phyloP scores from a whole-genome alignment of 2,797 vertebrate species.

The Muscicapa comitata region DNA sequence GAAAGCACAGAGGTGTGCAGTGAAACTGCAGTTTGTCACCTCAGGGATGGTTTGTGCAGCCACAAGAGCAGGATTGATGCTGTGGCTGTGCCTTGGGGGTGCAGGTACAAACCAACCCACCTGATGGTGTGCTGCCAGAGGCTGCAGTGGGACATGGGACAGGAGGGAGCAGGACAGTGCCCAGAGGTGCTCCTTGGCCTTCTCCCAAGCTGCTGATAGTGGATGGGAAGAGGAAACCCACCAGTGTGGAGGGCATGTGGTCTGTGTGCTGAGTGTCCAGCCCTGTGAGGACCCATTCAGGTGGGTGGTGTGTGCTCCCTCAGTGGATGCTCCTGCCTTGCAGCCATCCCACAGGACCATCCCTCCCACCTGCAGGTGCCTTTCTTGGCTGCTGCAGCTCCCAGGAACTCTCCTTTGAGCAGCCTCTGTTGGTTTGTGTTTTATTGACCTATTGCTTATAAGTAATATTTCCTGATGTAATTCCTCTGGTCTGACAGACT shows the following conservation, averaged over 20 bases:
- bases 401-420: background rate
- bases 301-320: background rate
- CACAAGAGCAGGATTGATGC: accelerated
- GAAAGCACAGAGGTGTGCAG: background rate
- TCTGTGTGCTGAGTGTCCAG: background rate
- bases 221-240: background rate
- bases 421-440: background rate
- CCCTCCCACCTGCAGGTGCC: background rate
- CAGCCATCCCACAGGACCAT: background rate
- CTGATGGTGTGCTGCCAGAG: accelerated
- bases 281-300: background rate
- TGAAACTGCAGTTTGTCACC: background rate
- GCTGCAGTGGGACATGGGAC: background rate
- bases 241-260: accelerated
- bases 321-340: background rate
- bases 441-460: background rate
- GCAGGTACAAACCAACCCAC: accelerated
- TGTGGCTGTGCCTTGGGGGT: background rate
- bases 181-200: background rate
- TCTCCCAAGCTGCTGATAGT: background rate
- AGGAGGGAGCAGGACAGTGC: background rate
- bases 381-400: background rate
- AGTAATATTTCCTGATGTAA: background rate
- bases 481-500: background rate
- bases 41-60: background rate